Evolutionary conservation across 2,113 vertebrate species (phyloP), one percentile per base, ranked within the genome.

Genomic region (Ochotona curzoniae): DNA sequence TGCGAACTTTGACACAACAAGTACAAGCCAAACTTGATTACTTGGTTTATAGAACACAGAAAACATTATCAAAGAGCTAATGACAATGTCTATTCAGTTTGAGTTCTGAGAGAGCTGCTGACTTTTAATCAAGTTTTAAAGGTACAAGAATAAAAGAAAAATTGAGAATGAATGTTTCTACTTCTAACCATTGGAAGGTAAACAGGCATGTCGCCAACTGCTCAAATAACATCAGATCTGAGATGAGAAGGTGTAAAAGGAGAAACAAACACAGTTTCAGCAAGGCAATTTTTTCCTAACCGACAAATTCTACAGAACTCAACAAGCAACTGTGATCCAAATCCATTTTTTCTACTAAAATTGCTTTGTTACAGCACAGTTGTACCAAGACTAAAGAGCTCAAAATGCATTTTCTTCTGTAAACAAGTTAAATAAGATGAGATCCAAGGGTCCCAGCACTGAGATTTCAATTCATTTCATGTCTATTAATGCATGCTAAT

Each of bases 41-140:
- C 93, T 76, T 82, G 67, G 87, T 96, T 96, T 96, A 93, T 60
- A 83, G 80, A 93, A 93, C 83, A 92, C 20, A 66, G 89, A 84
- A 81, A 93, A 93, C 82, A 74, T 82, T 84, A 95, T 92, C 76
- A 60, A 95, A 94, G 87, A 89, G 49, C 76, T 95, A 93, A 94
- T 82, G 89, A 95, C 88, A 90, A 44, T 21, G 67, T 67, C 90
- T 95, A 49, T 89, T 93, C 92, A 60, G 87, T 92, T 26, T 93
- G 93, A 96, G 90, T 66, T 83, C 89, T 20, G 30, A 90, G 93
- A 73, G 92, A 89, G 86, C 90, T 94, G 89, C 78, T 0, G 23
- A 91, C 89, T 96, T 96, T 91, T 93, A 93, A 96, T 95, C 93
- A 92, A 82, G 76, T 96, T 96, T 96, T 93, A 97, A 96, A 96